Conservation (phyloP, 2,888 invertebrate species). For the Caenorhabditis sp. region DNA sequence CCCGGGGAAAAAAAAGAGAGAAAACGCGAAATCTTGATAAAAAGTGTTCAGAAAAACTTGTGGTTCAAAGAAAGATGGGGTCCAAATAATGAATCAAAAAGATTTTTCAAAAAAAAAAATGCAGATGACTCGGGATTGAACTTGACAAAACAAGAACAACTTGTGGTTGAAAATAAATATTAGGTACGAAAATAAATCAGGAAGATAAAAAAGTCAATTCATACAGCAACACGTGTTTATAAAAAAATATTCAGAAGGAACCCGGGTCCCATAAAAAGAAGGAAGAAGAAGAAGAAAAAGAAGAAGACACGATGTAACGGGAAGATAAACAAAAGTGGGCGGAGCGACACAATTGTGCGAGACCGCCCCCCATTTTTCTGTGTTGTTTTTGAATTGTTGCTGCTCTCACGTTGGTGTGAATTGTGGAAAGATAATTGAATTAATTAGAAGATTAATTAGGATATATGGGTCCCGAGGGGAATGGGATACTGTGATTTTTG, state of each 20-base stretch:
- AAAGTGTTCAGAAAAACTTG: background rate
- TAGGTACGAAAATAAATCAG: too few relatives aligned
- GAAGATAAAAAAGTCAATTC: too few relatives aligned
- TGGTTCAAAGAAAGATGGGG: background rate
- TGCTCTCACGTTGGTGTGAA: background rate
- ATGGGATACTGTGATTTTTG: background rate
- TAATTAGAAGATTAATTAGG: background rate
- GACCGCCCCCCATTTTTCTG: background rate
- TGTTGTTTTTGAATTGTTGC: too few relatives aligned
- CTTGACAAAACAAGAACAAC: background rate
- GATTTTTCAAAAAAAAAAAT: too few relatives aligned
- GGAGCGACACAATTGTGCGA: background rate
- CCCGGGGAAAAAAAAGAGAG: background rate
- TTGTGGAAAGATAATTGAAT: background rate
- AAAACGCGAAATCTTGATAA: constrained; percentile 1
- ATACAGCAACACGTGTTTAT: too few relatives aligned
- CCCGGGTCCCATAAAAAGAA: background rate
- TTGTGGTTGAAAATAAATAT: too few relatives aligned
- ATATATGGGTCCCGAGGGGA: background rate
- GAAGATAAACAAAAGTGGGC: background rate
- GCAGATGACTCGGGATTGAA: too few relatives aligned
- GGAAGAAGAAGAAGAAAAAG: too few relatives aligned
- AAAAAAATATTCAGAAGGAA: background rate
- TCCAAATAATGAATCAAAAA: background rate
- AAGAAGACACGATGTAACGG: background rate